Evolutionary conservation across 92 coral and sea anemone genomes (phyloP), one percentile per base, ranked within the genome.

Genomic region (Micromussa lordhowensis): DNA sequence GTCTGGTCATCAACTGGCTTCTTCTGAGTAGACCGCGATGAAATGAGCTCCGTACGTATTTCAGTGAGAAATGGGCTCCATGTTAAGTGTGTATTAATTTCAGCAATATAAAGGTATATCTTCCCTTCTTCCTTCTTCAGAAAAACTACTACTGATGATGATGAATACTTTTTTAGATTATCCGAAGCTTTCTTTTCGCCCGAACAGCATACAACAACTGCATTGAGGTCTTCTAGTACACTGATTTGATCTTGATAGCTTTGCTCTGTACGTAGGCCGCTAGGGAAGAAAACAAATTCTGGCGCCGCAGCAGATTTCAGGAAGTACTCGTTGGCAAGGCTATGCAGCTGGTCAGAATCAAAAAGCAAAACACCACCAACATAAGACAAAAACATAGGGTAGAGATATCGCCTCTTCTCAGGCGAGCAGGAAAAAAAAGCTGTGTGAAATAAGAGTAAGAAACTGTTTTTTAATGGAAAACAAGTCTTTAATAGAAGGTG

Each of bases 81-180:
- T n/a, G n/a, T n/a, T n/a, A n/a, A n/a, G n/a, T n/a, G n/a, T 15
- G 1, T 0, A 2, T 0, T 0, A 14, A 78, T 53, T 6, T 18
- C 1, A 53, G 15, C 12, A 54, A 54, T 14, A 29, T 78, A 29
- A 78, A 53, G 14, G 40, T 53, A 18, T 12, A 55, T 30, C 10
- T 55, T 29, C 66, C 22, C 66, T 29, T 55, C 82, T 53, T n/a
- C n/a, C n/a, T 30, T 78, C 82, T 78, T 78, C n/a, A 78, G 0
- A n/a, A 54, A 54, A 30, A 78, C 17, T 1, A 3, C 4, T 30
- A 54, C 3, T 1, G 24, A 17, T 53, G 29, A 68, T 13, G 17
- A 8, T 16, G 54, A 28, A 30, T 30, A 54, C 82, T 78, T 51
- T 12, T 78, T 30, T 6, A 78, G 15, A 17, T 29, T 30, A 53